Percentiles rank a stretch among this genome's conserved stretches.
Evolutionary conservation across 2,113 vertebrate species (phyloP).

Genomic region (Scatophagus argus): DNA sequence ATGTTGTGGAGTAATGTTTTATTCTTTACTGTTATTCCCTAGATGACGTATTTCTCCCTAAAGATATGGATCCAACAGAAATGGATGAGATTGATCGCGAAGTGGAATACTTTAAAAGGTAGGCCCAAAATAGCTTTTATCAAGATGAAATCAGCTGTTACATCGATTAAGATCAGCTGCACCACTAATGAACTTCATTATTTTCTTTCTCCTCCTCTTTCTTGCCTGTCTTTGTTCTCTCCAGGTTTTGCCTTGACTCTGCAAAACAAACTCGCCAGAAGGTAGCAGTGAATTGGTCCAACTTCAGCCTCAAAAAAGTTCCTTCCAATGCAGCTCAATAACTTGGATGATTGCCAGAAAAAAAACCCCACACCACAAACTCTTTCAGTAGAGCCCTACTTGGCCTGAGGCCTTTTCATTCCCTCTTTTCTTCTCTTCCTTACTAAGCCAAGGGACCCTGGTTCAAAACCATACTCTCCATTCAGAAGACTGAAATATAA

Average conservation of each 20-base stretch:
- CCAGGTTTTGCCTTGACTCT: slow-evolving; percentile 98
- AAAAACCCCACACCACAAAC: slow-evolving; percentile 69
- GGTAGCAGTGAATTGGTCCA: slow-evolving; percentile 99
- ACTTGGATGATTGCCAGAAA: slow-evolving; percentile 76
- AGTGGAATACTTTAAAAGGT: slow-evolving; percentile 99
- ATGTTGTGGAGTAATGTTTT: background rate
- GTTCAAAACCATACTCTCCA: slow-evolving; percentile 72
- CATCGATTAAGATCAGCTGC: background rate
- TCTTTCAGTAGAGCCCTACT: slow-evolving; percentile 70
- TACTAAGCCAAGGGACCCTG: slow-evolving; percentile 76
- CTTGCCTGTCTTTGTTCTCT: slow-evolving; percentile 13
- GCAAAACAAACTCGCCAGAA: slow-evolving; percentile 99
- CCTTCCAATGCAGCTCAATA: slow-evolving; percentile 96
- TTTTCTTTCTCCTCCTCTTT: background rate
- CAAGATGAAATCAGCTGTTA: background rate
- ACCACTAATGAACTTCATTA: background rate
- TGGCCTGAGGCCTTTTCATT: slow-evolving; percentile 78
- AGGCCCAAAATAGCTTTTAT: background rate
- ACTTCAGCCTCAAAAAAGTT: slow-evolving; percentile 99
- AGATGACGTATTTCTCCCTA: slow-evolving; percentile 99
- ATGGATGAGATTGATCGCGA: slow-evolving; percentile 99
- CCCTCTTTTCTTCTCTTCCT: slow-evolving; percentile 75
- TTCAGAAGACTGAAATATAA: slow-evolving; percentile 72
- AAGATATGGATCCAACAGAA: slow-evolving; percentile 94
- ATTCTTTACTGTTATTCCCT: slow-evolving; percentile 11